A percentile compares a stretch with the other conserved stretches of the same genome.
Conservation (phyloP, 2,113 vertebrate genomes). For the Varanus komodoensis region DNA sequence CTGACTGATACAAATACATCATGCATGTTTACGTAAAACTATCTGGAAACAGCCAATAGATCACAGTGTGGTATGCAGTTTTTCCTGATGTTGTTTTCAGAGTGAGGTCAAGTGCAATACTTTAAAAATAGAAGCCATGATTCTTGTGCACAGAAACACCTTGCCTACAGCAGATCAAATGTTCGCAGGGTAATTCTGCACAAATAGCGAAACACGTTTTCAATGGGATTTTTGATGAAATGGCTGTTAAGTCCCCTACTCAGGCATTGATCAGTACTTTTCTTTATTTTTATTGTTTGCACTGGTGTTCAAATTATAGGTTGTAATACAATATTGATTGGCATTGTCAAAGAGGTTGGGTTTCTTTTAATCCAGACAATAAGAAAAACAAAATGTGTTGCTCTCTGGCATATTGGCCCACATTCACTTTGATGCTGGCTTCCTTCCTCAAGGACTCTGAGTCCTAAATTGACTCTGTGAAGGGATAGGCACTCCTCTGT, state of each 20-base stretch:
- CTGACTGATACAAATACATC: background rate
- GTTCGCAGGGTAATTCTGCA: constrained; percentile 44
- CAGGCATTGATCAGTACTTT: constrained; percentile 55
- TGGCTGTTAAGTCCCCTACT: constrained; percentile 56
- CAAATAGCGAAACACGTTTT: constrained; percentile 60
- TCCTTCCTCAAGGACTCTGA: constrained; percentile 11
- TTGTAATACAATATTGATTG: constrained; percentile 51
- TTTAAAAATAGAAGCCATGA: constrained; percentile 36
- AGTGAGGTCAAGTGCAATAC: constrained; percentile 16
- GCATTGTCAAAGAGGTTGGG: constrained; percentile 50
- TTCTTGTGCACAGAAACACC: constrained; percentile 52
- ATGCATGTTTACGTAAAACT: constrained; percentile 11
- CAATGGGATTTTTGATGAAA: constrained; percentile 60
- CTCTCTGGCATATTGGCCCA: background rate
- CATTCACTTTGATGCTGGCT: background rate
- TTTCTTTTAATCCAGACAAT: constrained; percentile 43
- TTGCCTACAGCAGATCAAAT: constrained; percentile 67
- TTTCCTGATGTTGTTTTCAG: background rate
- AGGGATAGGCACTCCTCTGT: background rate
- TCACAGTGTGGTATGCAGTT: background rate
- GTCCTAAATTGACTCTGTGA: background rate
- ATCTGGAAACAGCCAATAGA: background rate
- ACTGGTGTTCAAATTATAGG: constrained; percentile 59
- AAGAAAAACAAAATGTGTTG: constrained; percentile 35
- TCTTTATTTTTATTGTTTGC: constrained; percentile 56